Evolutionary conservation across 2,888 invertebrate genomes (phyloP), one percentile per base, ranked within the genome.

Genomic region (Oscheius sp.): DNA sequence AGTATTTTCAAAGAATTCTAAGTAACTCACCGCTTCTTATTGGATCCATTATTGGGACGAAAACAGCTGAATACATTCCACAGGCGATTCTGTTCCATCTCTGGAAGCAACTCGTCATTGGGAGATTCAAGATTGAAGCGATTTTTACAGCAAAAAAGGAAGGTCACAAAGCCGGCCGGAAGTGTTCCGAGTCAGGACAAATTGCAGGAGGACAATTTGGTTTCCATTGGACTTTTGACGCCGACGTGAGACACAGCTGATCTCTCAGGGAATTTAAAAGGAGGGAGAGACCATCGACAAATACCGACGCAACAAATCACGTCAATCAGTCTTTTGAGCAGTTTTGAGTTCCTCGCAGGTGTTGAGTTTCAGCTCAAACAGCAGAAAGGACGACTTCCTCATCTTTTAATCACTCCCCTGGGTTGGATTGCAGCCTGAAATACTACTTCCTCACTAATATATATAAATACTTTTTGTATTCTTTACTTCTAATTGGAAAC

Each of bases 351-450:
- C 48, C 3, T 48, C 48, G 48, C 34, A 25, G 55, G 55, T 34
- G 34, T 55, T 55, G 34, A 34, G 37, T 55, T 55, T 34, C 55
- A 55, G 34, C n/a, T n/a, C n/a, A n/a, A n/a, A 12, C 42, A 17
- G 42, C 42, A 42, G 12, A 52, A 27, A 27, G 15, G 52, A 23
- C 55, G n/a, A n/a, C 55, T 55, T 55, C 37, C 55, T 55, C 33
- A 34, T 37, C 33, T 34, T 15, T 33, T 55, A 55, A 55, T n/a
- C 37, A 37, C 37, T 34, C 55, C 55, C 55, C 5, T 8, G 55
- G 55, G 55, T 20, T n/a, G n/a, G 25, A 52, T 52, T 52, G 29
- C 10, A 42, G n/a, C n/a, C n/a, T 15, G 12, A n/a, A n/a, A n/a
- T n/a, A n/a, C n/a, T n/a, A n/a, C n/a, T n/a, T n/a, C n/a, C n/a